Evolutionary conservation across 1,140 invertebrate species (phyloP), one percentile per base, ranked within the genome.

Genomic region (Diachasmimorpha longicaudata): DNA sequence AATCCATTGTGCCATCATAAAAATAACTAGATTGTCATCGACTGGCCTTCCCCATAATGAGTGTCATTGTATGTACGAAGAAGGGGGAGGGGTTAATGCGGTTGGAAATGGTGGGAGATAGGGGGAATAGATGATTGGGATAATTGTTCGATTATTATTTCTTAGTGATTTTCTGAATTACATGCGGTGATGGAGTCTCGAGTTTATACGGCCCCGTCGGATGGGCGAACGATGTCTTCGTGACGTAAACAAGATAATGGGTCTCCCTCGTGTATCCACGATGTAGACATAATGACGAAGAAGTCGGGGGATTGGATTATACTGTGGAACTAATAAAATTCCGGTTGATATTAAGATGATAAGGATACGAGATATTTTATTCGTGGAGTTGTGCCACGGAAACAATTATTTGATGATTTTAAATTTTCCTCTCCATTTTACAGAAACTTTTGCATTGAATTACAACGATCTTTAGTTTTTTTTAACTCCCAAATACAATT

Each of bases 91-190:
- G 31, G 46, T 68, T 58, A 48, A 67, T 16, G 42, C 14, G 42
- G 52, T 44, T 21, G 70, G 16, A 44, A 31, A 23, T 19, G 19
- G 48, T 19, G 70, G 42, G n/a, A n/a, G n/a, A n/a, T n/a, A n/a
- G n/a, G n/a, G 70, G 31, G 3, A 21, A 25, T 14, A 52, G 46
- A 68, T 48, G 46, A 44, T 52, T 67, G 66, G 52, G 73, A 68
- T 74, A 76, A 76, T 73, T 52, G 70, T 72, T 69, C 48, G 78
- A 81, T 85, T 84, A 84, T 85, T 86, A 84, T 85, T 84, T 86
- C 83, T 86, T 85, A 85, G 83, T 86, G 85, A 86, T 85, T 85
- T 85, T 86, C 84, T 85, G 82, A 85, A 86, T 85, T 85, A 80
- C 85, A 77, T 78, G 58, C 72, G 72, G 80, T 63, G 10, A 23